phyloP scores from a whole-genome alignment of 2,888 invertebrate species.

The Catocala fraxini region DNA sequence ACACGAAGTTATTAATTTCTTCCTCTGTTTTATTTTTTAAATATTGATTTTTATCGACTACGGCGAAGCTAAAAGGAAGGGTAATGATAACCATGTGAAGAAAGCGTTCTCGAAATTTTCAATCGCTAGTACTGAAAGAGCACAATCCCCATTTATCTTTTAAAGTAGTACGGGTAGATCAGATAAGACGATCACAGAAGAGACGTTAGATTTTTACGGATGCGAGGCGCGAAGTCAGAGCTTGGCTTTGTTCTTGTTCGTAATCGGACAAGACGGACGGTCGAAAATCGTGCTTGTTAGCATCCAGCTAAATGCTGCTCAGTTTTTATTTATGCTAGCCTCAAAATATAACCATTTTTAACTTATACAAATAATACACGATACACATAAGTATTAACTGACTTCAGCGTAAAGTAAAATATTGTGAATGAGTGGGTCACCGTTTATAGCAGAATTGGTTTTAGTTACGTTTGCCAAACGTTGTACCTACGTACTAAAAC shows the following conservation, averaged over 20 bases:
- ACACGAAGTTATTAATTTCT: too few species aligned
- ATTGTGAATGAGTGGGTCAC: too few species aligned
- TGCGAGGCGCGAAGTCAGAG: slow-evolving; percentile 60
- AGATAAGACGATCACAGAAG: slow-evolving; percentile 70
- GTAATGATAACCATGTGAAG: slow-evolving; percentile 30
- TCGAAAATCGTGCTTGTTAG: slow-evolving; percentile 23
- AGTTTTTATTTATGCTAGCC: slow-evolving; percentile 9
- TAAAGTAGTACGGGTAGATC: slow-evolving; percentile 69
- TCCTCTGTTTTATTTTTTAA: too few species aligned
- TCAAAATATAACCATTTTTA: too few species aligned
- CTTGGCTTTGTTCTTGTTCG: slow-evolving; percentile 45
- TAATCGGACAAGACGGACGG: slow-evolving; percentile 45
- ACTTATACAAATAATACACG: too few species aligned
- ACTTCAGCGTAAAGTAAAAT: background rate
- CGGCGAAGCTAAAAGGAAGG: too few species aligned
- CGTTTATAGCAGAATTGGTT: background rate
- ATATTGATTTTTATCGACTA: slow-evolving; percentile 10
- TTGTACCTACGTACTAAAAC: background rate
- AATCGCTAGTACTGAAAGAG: slow-evolving; percentile 67
- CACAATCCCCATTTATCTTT: slow-evolving; percentile 78
- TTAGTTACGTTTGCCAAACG: background rate
- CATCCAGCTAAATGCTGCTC: slow-evolving; percentile 22
- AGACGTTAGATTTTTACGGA: slow-evolving; percentile 68
- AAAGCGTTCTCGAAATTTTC: slow-evolving; percentile 59
- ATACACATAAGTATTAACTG: background rate